Evolutionary conservation across 1,140 invertebrate species (phyloP), one percentile per base, ranked within the genome.

Genomic region (Varroa destructor): DNA sequence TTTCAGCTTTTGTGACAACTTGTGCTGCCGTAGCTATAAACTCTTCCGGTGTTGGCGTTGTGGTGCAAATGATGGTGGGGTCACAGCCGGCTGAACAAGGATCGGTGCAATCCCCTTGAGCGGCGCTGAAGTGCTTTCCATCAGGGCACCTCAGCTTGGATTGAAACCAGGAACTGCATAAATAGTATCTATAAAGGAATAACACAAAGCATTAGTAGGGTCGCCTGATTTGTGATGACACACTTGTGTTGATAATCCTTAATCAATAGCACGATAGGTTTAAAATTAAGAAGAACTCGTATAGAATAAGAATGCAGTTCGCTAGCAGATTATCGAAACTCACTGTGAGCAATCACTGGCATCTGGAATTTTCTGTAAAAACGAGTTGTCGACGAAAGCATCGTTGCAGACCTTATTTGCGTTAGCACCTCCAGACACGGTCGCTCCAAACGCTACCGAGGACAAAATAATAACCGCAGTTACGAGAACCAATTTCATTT

Each of bases 51-150:
- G 14, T 37, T 10, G 61, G 2, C 10, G 61, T 67, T 1, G 14
- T 67, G 40, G 61, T 67, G 61, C 61, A 67, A n/a, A 67, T 37
- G 12, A 67, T 40, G 3, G n/a, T 67, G 12, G 61, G 14, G 36
- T 67, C 61, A 37, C 61, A 67, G 10, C 40, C 61, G 3, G 61
- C 61, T 43, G 10, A 14, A 46, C 61, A 67, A 2, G 61, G 61
- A 37, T 67, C 61, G 37, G 36, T 37, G 61, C 61, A 67, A 36
- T 67, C 40, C 37, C 40, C 46, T 37, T 67, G 12, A 5, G 61
- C 46, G 12, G 61, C 61, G 36, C 37, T 40, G 36, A 67, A 67
- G 46, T 67, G 61, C 61, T 67, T 2, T 37, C 61, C 61, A 46
- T 37, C 46, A 4, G 12, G 14, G 37, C 61, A 67, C 61, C 8